These are phyloP conservation scores for Coturnix japonica DNA, from an alignment of 2,113 vertebrate species.

Conservation along the genomic window DNA sequence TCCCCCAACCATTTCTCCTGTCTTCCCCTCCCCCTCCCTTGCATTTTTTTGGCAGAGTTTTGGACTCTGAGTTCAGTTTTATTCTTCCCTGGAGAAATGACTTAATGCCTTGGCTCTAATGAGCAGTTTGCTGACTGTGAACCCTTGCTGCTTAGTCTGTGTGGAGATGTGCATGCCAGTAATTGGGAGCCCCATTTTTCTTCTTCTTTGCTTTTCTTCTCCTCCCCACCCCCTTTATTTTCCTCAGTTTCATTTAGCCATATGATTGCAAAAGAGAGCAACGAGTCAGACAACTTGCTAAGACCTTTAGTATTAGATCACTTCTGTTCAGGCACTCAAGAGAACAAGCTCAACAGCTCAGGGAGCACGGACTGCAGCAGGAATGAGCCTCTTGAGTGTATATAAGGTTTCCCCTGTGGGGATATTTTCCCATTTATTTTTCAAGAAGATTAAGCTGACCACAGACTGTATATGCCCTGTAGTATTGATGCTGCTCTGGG, in stretches of 20 bases:
- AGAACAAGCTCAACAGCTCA: constrained; percentile 37
- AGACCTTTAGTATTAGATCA: constrained; percentile 1
- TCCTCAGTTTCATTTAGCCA: background rate
- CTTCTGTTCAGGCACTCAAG: background rate
- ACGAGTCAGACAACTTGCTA: background rate
- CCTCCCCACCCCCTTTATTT: background rate
- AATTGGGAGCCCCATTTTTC: constrained; percentile 59
- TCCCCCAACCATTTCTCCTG: background rate
- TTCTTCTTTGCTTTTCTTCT: constrained; percentile 30
- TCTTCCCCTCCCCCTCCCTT: constrained; percentile 17
- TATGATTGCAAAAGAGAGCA: constrained; percentile 9
- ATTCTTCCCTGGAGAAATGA: constrained; percentile 76
- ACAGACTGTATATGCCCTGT: background rate
- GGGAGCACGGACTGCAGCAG: background rate
- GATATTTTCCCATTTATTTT: constrained; percentile 34
- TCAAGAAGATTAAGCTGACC: constrained; percentile 5
- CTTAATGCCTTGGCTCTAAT: constrained; percentile 75
- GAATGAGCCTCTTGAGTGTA: background rate
- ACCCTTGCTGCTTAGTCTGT: constrained; percentile 60
- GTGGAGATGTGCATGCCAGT: constrained; percentile 57
- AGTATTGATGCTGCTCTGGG: background rate
- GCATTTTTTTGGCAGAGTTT: constrained; percentile 65
- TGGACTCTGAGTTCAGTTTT: constrained; percentile 68
- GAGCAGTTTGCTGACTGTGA: constrained; percentile 54
- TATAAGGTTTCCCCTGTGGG: background rate